Conservation (phyloP, 1,140 invertebrate genomes). For the Anoplolepis gracilipes region DNA sequence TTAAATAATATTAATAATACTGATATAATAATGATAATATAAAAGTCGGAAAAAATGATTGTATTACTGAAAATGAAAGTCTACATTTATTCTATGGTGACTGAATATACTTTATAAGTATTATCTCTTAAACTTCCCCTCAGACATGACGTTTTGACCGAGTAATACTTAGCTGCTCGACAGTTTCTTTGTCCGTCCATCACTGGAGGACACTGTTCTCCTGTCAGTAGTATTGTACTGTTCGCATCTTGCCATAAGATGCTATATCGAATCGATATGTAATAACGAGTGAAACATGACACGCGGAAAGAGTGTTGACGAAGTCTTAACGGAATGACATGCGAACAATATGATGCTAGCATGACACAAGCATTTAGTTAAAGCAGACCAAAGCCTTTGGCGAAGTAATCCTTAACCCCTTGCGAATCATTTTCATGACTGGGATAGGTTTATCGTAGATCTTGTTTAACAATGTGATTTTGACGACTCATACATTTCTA, state of each 20-base stretch:
- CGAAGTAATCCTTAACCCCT: not conserved
- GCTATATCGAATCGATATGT: slow-evolving; percentile 37
- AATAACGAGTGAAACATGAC: slow-evolving; percentile 56
- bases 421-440: slow-evolving; percentile 18
- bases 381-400: slow-evolving; percentile 20
- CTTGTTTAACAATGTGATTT: not conserved
- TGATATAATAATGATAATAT: slow-evolving; percentile 2
- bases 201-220: slow-evolving; percentile 9
- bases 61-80: not conserved
- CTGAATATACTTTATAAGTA: not conserved
- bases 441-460: slow-evolving; percentile 18
- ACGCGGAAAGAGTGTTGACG: slow-evolving; percentile 36
- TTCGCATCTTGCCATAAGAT: slow-evolving; percentile 28
- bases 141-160: slow-evolving; percentile 9
- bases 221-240: slow-evolving; percentile 39
- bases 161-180: slow-evolving; percentile 33
- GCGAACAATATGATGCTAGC: slow-evolving; percentile 11
- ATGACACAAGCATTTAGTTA: slow-evolving; percentile 36
- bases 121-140: slow-evolving; percentile 26
- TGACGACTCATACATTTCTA: not conserved
- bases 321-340: slow-evolving; percentile 5
- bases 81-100: not conserved
- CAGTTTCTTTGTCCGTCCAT: slow-evolving; percentile 39
- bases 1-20: not conserved
- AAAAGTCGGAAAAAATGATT: not conserved